A percentile compares a stretch with the other conserved stretches of the same genome.
phyloP scores from a whole-genome alignment of 1,140 invertebrate species.

The Ceratosolen solmsi region DNA sequence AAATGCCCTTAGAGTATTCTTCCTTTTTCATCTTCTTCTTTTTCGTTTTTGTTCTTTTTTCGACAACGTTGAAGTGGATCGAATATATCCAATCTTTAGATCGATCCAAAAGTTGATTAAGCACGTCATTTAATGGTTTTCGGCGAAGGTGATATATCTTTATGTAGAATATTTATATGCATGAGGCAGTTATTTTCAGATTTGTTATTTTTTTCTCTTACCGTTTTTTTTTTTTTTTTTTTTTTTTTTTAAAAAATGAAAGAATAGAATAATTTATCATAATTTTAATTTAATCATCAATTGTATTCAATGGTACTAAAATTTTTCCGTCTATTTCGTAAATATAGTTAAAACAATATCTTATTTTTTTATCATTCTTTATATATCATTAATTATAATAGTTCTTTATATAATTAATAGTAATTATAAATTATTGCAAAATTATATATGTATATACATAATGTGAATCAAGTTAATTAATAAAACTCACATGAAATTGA shows the following conservation, averaged over 20 bases:
- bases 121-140: constrained; percentile 45
- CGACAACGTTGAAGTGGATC: not conserved
- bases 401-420: no score
- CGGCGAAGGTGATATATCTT: constrained; percentile 19
- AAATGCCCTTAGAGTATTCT: constrained; percentile 13
- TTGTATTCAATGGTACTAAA: no score
- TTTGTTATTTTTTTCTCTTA: not conserved
- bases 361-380: no score
- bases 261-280: not conserved
- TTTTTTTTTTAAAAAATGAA: not conserved
- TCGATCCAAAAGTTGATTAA: constrained; percentile 46
- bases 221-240: not conserved
- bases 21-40: constrained; percentile 5
- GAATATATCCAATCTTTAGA: constrained; percentile 36
- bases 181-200: not conserved
- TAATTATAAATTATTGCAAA: no score
- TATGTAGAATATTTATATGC: constrained; percentile 17
- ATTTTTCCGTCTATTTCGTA: no score
- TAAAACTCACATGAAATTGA: no score
- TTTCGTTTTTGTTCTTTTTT: not conserved
- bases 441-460: no score
- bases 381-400: no score
- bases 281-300: not conserved
- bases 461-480: no score
- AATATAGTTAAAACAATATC: no score